These are phyloP conservation scores for Hydrozoanthus gracilis DNA, from an alignment of 92 coral and sea anemone genomes.

Conservation along the genomic window DNA sequence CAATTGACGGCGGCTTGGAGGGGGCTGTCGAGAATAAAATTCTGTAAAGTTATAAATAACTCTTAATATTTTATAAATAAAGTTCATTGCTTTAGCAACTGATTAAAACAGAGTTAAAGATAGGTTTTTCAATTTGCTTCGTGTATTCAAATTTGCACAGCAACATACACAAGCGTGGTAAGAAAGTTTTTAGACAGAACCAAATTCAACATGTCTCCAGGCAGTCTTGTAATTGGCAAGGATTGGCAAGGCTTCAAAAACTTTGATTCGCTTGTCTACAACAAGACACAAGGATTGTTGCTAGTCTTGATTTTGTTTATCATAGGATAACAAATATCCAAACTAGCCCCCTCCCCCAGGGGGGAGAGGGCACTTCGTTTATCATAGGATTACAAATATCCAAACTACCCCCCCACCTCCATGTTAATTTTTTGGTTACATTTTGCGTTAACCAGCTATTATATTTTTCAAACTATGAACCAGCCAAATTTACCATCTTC, in stretches of 20 bases:
- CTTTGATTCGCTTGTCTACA: too few relatives aligned
- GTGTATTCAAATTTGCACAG: too few relatives aligned
- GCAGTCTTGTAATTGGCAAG: too few relatives aligned
- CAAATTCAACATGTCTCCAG: too few relatives aligned
- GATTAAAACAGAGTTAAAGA: too few relatives aligned
- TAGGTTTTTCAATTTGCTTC: too few relatives aligned
- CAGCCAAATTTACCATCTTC: constrained; percentile 73
- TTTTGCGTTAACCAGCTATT: neutral
- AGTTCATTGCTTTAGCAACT: neutral
- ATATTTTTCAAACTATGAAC: neutral
- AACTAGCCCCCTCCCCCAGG: too few relatives aligned
- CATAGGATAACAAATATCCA: too few relatives aligned
- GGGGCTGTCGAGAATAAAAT: constrained; percentile 67
- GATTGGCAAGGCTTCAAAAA: too few relatives aligned
- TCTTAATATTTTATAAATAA: neutral
- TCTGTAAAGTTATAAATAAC: neutral
- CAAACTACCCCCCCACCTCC: neutral
- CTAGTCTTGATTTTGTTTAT: too few relatives aligned
- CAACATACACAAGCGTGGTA: neutral
- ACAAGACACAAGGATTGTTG: neutral
- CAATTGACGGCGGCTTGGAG: constrained; percentile 29
- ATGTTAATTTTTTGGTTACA: neutral
- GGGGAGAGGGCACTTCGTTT: too few relatives aligned
- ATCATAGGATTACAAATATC: too few relatives aligned
- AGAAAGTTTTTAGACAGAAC: neutral